Evolutionary conservation across 2,888 invertebrate genomes (phyloP).

Genomic region (Macrophya alboannulata): DNA sequence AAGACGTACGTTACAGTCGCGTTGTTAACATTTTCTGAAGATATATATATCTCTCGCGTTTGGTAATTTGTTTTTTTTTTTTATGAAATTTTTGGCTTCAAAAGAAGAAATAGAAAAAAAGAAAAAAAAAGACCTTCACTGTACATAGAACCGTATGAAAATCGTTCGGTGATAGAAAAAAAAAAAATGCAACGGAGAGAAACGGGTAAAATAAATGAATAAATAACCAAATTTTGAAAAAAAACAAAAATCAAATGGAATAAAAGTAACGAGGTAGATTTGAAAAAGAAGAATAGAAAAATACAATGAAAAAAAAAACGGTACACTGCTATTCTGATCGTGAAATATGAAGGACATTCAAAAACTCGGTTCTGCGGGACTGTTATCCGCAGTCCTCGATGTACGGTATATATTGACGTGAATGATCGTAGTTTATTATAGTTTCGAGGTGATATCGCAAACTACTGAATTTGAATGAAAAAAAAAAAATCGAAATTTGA

Average conservation of each 20-base stretch:
- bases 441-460: neutral
- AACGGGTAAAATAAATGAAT: neutral
- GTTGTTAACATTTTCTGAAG: neutral
- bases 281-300: neutral
- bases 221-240: neutral
- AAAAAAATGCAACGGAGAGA: neutral
- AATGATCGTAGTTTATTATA: neutral
- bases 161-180: neutral
- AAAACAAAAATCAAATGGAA: neutral
- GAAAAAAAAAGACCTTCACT: neutral
- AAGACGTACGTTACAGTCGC: neutral
- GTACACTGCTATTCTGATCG: neutral
- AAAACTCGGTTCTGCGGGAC: neutral
- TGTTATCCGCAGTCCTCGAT: neutral
- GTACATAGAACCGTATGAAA: neutral
- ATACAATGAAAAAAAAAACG: neutral
- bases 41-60: neutral
- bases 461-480: too few species aligned
- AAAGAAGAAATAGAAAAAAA: too few species aligned
- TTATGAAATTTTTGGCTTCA: too few species aligned
- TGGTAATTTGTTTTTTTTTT: neutral
- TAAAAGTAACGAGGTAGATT: neutral
- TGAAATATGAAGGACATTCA: neutral
- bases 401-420: neutral
- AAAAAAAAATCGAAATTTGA: neutral